A percentile compares a stretch with the other conserved stretches of the same genome.
phyloP scores from a whole-genome alignment of 2,113 vertebrate genomes.

The Ictidomys tridecemlineatus region DNA sequence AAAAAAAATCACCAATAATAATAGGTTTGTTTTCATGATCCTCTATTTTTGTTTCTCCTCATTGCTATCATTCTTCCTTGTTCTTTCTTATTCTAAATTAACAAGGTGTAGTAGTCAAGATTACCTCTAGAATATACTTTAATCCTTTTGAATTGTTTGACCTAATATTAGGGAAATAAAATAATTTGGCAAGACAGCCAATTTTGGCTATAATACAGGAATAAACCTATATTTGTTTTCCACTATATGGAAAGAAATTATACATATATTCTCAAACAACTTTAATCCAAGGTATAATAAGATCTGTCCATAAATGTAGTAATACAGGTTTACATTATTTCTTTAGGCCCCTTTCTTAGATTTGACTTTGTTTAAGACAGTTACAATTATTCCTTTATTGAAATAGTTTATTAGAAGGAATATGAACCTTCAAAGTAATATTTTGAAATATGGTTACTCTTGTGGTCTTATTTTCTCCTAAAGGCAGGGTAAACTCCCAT shows the following conservation, averaged over 20 bases:
- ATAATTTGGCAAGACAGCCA: slow-evolving; percentile 27
- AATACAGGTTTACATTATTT: slow-evolving; percentile 46
- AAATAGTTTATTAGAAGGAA: slow-evolving; percentile 39
- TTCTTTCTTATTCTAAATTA: slow-evolving; percentile 31
- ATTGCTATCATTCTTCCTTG: slow-evolving; percentile 29
- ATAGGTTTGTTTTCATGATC: slow-evolving; percentile 22
- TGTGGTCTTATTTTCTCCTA: neutral
- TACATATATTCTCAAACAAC: slow-evolving; percentile 7
- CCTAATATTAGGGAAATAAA: slow-evolving; percentile 36
- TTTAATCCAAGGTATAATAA: slow-evolving; percentile 43
- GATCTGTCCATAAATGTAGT: slow-evolving; percentile 31
- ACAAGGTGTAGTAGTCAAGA: slow-evolving; percentile 28
- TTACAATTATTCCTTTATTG: slow-evolving; percentile 32
- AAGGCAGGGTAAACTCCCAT: neutral
- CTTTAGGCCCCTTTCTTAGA: slow-evolving; percentile 39
- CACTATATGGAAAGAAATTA: slow-evolving; percentile 15
- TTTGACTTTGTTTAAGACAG: slow-evolving; percentile 33
- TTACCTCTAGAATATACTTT: slow-evolving; percentile 19
- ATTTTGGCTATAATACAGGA: slow-evolving; percentile 27
- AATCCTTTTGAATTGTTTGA: slow-evolving; percentile 53
- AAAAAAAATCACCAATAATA: neutral
- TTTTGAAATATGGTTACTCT: slow-evolving; percentile 6
- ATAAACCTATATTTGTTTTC: neutral
- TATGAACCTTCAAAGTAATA: slow-evolving; percentile 14
- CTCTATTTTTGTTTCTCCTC: neutral